These are phyloP conservation scores for Drosophila pachea DNA, from an alignment of 1,140 invertebrate genomes.

Conservation along the genomic window DNA sequence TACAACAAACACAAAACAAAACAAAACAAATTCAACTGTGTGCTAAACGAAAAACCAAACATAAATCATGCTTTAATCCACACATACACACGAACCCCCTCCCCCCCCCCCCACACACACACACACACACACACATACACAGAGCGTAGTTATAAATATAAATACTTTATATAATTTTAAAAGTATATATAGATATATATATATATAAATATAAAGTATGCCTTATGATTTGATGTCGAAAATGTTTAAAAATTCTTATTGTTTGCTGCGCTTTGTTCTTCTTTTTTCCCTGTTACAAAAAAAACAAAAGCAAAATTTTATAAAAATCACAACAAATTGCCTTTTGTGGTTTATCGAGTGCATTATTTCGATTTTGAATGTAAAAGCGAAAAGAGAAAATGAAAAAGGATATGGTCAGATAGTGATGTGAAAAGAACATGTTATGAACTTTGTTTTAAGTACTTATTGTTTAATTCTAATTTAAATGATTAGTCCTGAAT, in stretches of 20 bases:
- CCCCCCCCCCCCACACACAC: constrained; percentile 24
- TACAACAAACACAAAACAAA: constrained; percentile 7
- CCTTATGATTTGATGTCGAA: constrained; percentile 60
- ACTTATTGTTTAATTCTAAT: constrained; percentile 76
- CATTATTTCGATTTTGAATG: constrained; percentile 56
- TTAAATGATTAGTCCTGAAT: constrained; percentile 44
- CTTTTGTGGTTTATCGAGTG: constrained; percentile 62
- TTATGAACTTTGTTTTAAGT: constrained; percentile 76
- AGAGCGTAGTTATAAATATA: constrained; percentile 44
- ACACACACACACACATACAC: constrained; percentile 37
- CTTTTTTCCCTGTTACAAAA: constrained; percentile 41
- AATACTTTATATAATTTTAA: constrained; percentile 57
- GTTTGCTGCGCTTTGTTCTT: constrained; percentile 54
- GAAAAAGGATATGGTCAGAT: constrained; percentile 17
- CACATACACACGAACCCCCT: constrained; percentile 47
- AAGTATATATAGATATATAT: constrained; percentile 46
- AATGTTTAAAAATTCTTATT: constrained; percentile 26
- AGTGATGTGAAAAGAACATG: constrained; percentile 50
- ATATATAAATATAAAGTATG: constrained; percentile 45
- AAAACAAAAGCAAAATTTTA: not conserved
- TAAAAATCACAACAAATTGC: constrained; percentile 6
- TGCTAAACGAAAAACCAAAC: constrained; percentile 52
- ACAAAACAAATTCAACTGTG: constrained; percentile 42
- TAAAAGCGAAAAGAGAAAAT: constrained; percentile 32
- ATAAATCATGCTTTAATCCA: constrained; percentile 37